These are phyloP conservation scores for Panthera leo DNA, from an alignment of 2,113 vertebrate species.

Conservation along the genomic window DNA sequence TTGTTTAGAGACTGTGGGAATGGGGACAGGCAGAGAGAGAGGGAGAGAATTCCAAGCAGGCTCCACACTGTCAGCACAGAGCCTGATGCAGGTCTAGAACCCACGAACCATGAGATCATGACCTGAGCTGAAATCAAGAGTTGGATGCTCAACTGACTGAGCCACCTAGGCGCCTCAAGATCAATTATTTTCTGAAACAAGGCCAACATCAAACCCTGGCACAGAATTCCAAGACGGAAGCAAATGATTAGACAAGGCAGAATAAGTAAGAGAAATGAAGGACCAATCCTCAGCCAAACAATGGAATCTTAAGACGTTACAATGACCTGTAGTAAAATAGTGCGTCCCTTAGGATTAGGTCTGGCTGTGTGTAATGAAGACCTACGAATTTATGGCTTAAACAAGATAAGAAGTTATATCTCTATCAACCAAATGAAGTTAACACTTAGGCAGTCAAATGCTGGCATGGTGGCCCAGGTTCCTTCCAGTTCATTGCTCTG, in stretches of 20 bases:
- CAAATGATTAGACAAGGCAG: background rate
- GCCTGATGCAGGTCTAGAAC: no score
- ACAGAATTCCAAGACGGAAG: background rate
- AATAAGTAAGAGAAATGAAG: background rate
- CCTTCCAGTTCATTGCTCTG: background rate
- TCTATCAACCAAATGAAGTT: background rate
- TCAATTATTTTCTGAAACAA: conserved; percentile 23
- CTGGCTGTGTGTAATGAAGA: background rate
- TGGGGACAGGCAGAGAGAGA: no score
- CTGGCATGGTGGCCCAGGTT: background rate
- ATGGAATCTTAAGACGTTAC: background rate
- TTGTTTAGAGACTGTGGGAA: no score
- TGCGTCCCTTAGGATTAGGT: background rate
- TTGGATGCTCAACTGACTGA: no score
- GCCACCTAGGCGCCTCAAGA: background rate
- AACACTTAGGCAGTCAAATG: background rate
- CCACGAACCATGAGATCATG: no score
- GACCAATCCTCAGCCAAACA: background rate
- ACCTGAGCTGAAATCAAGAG: no score
- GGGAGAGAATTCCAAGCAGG: no score
- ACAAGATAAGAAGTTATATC: background rate
- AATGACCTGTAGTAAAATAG: background rate
- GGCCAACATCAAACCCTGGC: background rate
- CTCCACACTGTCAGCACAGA: no score
- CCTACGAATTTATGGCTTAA: background rate